phyloP scores from a whole-genome alignment of 2,797 vertebrate species.

The Chelonia mydas region DNA sequence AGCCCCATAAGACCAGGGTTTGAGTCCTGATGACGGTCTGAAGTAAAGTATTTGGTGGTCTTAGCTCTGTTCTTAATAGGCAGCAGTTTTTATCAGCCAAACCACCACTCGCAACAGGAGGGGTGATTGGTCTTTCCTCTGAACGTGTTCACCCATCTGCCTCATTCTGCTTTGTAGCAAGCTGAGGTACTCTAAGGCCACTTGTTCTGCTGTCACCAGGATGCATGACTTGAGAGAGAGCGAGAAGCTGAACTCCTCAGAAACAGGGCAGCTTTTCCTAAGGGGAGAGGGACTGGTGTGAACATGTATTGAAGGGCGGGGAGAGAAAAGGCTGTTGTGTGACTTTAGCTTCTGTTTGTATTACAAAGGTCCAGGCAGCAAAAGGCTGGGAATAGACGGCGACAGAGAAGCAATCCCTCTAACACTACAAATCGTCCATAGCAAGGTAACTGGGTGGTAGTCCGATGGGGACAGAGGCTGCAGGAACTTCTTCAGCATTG shows the following conservation, averaged over 20 bases:
- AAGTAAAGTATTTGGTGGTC: background rate
- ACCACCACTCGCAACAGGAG: fast-evolving
- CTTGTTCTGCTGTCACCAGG: background rate
- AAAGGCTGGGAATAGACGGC: slow-evolving; percentile 95
- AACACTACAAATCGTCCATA: slow-evolving; percentile 91
- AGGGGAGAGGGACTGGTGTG: too few species aligned
- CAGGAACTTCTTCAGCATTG: background rate
- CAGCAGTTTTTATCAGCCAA: background rate
- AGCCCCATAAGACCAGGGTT: background rate
- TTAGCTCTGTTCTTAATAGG: background rate
- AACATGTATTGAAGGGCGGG: background rate
- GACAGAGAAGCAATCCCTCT: slow-evolving; percentile 96
- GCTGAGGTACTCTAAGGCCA: background rate
- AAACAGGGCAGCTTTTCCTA: background rate
- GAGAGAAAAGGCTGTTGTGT: fast-evolving
- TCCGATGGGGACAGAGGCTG: background rate
- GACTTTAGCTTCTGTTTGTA: background rate
- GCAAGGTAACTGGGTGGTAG: slow-evolving; percentile 83
- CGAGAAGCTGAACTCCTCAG: background rate
- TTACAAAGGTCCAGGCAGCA: slow-evolving; percentile 90
- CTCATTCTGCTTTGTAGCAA: background rate
- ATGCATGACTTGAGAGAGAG: background rate
- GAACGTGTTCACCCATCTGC: background rate
- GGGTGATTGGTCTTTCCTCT: background rate
- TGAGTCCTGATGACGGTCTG: background rate